Conservation (phyloP, 2,797 vertebrate genomes). For the Crocodylus rhombifer region DNA sequence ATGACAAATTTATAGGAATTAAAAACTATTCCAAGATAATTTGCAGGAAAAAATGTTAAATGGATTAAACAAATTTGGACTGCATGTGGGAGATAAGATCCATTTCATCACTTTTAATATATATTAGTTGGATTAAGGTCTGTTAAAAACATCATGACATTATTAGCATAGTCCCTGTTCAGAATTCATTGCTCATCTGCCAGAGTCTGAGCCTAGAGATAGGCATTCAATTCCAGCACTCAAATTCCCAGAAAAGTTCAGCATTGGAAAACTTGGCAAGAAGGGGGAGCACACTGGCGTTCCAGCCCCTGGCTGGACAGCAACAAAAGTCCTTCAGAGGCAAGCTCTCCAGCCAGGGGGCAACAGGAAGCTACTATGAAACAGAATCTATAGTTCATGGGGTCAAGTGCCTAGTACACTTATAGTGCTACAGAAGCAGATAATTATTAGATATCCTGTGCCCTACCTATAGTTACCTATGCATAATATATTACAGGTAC, state of each 20-base stretch:
- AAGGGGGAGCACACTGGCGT: background rate
- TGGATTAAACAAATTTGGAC: background rate
- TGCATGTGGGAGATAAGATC: background rate
- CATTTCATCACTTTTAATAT: background rate
- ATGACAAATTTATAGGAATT: background rate
- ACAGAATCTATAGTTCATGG: background rate
- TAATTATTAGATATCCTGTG: background rate
- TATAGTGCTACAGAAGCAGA: background rate
- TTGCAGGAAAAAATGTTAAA: background rate
- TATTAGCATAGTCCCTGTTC: background rate
- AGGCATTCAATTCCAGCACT: too few relatives aligned
- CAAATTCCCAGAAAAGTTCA: too few relatives aligned
- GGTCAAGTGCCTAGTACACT: background rate
- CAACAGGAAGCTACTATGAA: conserved; percentile 19
- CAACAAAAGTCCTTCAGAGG: background rate
- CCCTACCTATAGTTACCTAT: background rate
- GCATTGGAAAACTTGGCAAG: background rate
- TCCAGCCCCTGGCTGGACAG: background rate
- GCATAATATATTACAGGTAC: background rate
- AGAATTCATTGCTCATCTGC: background rate
- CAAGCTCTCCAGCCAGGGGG: conserved; percentile 8
- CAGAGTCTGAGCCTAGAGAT: background rate
- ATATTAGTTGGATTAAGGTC: background rate
- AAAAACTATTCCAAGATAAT: background rate
- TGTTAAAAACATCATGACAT: background rate